Conservation (phyloP, 2,797 vertebrate genomes). For the Denticeps clupeoides region DNA sequence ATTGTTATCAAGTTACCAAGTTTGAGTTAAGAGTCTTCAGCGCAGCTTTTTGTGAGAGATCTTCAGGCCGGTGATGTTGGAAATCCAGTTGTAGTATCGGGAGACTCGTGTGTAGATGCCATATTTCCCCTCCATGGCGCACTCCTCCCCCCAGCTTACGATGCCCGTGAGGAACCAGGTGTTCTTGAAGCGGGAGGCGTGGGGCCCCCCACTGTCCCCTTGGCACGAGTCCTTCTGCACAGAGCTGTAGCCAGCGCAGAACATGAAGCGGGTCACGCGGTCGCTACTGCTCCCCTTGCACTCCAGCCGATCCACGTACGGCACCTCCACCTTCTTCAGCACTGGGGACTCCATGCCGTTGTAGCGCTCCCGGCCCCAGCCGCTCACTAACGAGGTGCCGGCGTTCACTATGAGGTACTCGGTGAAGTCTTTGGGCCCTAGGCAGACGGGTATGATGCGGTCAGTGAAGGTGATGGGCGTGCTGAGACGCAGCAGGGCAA, state of each 20-base stretch:
- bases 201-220: constrained; percentile 89
- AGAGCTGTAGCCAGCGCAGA: constrained; percentile 70
- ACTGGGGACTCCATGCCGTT: constrained; percentile 45
- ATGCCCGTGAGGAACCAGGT: constrained; percentile 88
- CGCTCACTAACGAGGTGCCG: constrained; percentile 65
- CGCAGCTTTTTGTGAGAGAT: not conserved
- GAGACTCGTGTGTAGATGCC: constrained; percentile 88
- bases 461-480: constrained; percentile 56
- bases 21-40: not conserved
- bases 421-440: constrained; percentile 72
- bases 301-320: constrained; percentile 61
- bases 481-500: constrained; percentile 76
- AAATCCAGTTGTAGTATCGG: constrained; percentile 60
- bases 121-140: constrained; percentile 75
- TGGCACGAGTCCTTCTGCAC: constrained; percentile 71
- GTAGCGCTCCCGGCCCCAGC: constrained; percentile 66
- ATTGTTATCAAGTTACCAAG: too few relatives aligned
- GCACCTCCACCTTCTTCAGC: constrained; percentile 74
- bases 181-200: constrained; percentile 60
- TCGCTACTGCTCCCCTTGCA: constrained; percentile 70
- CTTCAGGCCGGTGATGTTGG: constrained; percentile 33
- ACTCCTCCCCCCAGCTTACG: constrained; percentile 92
- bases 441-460: constrained; percentile 71
- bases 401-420: constrained; percentile 53
- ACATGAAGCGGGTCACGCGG: constrained; percentile 72